These are phyloP conservation scores for Drosophila ambigua DNA, from an alignment of 1,140 invertebrate genomes.

Conservation along the genomic window DNA sequence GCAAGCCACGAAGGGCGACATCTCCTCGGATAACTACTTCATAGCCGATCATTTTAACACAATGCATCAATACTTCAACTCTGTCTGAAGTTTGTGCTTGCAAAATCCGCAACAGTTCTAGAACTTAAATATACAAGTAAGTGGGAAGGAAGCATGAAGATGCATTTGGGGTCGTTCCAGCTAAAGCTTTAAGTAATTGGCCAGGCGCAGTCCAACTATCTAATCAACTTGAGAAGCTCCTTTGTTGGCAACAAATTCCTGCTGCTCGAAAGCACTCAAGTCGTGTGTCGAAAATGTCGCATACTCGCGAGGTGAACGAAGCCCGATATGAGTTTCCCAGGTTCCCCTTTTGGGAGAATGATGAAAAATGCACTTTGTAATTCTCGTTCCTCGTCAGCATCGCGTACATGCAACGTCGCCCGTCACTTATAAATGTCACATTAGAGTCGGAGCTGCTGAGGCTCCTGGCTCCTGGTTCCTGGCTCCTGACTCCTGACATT, in stretches of 20 bases:
- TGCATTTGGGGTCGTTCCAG: not conserved
- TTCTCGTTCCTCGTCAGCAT: slow-evolving; percentile 70
- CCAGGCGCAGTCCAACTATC: slow-evolving; percentile 5
- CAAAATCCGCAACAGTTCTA: no score
- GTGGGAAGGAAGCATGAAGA: no score
- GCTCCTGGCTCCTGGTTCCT: slow-evolving; percentile 4
- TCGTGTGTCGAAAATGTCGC: slow-evolving; percentile 45
- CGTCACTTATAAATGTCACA: slow-evolving; percentile 77
- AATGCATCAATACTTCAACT: not conserved
- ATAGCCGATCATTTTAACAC: not conserved
- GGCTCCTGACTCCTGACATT: slow-evolving; percentile 35
- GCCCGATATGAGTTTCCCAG: slow-evolving; percentile 53
- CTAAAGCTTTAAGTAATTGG: not conserved
- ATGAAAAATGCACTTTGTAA: slow-evolving; percentile 81
- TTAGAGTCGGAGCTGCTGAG: slow-evolving; percentile 60
- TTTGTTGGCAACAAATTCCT: not conserved
- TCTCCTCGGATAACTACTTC: no score
- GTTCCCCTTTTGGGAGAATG: slow-evolving; percentile 48
- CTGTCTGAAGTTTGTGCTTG: no score
- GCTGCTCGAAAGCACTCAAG: slow-evolving; percentile 27
- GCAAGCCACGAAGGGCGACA: not conserved
- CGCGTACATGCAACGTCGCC: slow-evolving; percentile 62
- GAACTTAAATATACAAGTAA: no score
- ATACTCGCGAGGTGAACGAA: slow-evolving; percentile 37
- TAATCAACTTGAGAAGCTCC: slow-evolving; percentile 26